Conservation (phyloP, 37 sponge, comb jelly and placozoan species). For the Eunapius fragilis region DNA sequence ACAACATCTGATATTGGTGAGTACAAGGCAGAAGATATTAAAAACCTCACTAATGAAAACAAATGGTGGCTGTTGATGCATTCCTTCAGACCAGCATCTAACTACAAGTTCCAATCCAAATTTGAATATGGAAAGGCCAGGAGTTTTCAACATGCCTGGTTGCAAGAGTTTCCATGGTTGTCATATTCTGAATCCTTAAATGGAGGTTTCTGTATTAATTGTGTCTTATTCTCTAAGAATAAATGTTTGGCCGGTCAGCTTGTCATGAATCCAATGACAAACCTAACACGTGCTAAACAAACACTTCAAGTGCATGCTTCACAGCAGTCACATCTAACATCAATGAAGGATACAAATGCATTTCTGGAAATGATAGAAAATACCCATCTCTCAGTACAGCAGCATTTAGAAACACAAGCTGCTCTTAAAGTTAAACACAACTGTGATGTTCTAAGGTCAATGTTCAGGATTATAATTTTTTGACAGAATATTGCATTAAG, state of each 20-base stretch:
- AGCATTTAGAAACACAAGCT: background rate
- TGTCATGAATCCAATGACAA: conserved; percentile 27
- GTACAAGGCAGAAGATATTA: no score
- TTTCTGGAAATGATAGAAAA: conserved; percentile 1
- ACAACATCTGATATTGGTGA: no score
- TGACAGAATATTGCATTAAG: conserved; percentile 13
- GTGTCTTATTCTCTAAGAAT: conserved; percentile 30
- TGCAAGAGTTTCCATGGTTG: no score
- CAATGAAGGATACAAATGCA: background rate
- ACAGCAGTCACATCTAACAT: conserved; percentile 10
- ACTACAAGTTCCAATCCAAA: no score
- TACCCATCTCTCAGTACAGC: conserved; percentile 1
- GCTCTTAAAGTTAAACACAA: conserved; percentile 6
- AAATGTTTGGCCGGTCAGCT: background rate
- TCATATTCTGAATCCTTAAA: no score
- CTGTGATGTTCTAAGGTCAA: conserved; percentile 8
- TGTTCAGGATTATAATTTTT: conserved; percentile 15
- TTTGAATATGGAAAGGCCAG: no score
- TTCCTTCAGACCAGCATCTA: no score
- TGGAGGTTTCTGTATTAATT: conserved; percentile 53
- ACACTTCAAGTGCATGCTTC: conserved; percentile 18
- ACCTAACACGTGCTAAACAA: conserved; percentile 38
- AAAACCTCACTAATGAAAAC: no score
- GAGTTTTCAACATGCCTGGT: no score
- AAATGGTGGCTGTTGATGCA: no score